Evolutionary conservation across 1,140 invertebrate species (phyloP), one percentile per base, ranked within the genome.

Genomic region (Samia ricini): DNA sequence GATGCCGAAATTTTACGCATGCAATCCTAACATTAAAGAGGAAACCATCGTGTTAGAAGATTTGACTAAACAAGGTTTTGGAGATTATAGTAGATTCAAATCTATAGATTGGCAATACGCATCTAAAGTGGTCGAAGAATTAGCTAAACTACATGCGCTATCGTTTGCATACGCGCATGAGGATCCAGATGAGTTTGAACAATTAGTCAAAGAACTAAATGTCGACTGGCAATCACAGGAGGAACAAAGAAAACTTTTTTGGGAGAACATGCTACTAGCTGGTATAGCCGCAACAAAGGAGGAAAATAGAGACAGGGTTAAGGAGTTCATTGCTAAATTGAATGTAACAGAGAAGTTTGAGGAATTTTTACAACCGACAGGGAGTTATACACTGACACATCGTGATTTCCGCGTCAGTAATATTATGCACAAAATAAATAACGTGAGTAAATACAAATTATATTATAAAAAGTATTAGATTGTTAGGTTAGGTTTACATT

Each of bases 321-420:
- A 78, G 10, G 20, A 21, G 5, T 64, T 29, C 1, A 24, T 26
- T 19, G 8, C 15, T 12, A n/a, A 10, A 57, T 42, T 42, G 33
- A 42, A 42, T 3, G 2, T 74, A 67, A 50, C 15, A 1, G 22
- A 56, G 2, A 33, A 61, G 0, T 65, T 64, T 5, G 7, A 49
- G 20, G 21, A 52, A 5, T 62, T 70, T 21, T 69, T 64, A 24
- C 63, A 61, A 18, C 64, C 74, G 0, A 51, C 68, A 2, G 58
- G 52, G 1, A 26, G 63, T 12, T 56, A 66, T 0, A 62, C 77
- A 1, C 58, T 86, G 4, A 57, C 50, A 6, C 82, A 85, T 22
- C 79, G 77, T 71, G 67, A 55, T 15, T 56, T 51, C 72, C 86
- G 87, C 68, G 80, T 29, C 15, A 79, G 69, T 33, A 83, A 83